Evolutionary conservation across 2,888 invertebrate genomes (phyloP).

Genomic region (Brachylomia viminalis): DNA sequence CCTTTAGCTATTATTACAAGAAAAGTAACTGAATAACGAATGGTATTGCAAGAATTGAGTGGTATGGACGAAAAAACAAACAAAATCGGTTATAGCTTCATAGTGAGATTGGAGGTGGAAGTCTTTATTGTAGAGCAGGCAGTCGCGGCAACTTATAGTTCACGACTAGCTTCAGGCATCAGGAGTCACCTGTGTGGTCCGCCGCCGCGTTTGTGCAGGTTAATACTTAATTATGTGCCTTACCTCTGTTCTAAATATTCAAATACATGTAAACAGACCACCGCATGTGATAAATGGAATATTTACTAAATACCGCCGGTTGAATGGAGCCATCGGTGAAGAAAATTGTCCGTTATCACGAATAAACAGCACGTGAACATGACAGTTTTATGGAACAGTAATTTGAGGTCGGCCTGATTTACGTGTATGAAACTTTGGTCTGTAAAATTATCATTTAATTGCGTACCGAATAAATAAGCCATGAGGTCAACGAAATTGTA

Average conservation of each 20-base stretch:
- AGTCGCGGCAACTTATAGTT: constrained; percentile 80
- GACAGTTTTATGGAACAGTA: constrained; percentile 56
- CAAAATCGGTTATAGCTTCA: constrained; percentile 81
- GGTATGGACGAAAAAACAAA: constrained; percentile 76
- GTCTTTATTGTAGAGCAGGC: constrained; percentile 81
- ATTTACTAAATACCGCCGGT: constrained; percentile 42
- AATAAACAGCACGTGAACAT: constrained; percentile 52
- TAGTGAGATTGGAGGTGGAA: constrained; percentile 81
- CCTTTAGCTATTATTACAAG: not conserved
- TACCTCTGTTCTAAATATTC: constrained; percentile 54
- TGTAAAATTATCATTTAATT: constrained; percentile 51
- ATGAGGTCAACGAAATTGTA: constrained; percentile 40
- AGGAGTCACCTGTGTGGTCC: constrained; percentile 84
- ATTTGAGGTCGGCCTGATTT: constrained; percentile 53
- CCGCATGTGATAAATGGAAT: constrained; percentile 36
- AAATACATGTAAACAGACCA: constrained; percentile 29
- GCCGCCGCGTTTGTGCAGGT: constrained; percentile 72
- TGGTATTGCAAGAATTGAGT: constrained; percentile 64
- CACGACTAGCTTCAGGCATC: constrained; percentile 86
- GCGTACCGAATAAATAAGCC: constrained; percentile 35
- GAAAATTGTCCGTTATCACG: constrained; percentile 55
- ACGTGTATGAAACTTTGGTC: constrained; percentile 42
- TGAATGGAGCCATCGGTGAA: constrained; percentile 51
- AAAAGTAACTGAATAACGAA: constrained; percentile 45
- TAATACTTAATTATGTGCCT: constrained; percentile 74